Conservation (phyloP, 1,140 invertebrate species). For the Pseudomyrmex gracilis region DNA sequence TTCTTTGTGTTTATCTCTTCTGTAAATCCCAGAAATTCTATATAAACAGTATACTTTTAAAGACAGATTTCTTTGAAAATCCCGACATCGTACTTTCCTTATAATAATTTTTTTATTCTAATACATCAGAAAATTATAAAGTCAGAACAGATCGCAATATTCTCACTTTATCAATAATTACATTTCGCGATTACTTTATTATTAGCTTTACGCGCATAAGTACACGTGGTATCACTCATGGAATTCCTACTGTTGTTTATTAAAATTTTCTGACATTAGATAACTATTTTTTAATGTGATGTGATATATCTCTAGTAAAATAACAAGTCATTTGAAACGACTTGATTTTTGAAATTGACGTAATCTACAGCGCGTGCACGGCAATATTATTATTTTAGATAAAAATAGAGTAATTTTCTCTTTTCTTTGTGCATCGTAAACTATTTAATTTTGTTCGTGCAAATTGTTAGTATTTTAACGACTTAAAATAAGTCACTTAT, state of each 20-base stretch:
- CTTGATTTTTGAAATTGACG: background rate
- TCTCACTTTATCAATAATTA: background rate
- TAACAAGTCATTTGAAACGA: no score
- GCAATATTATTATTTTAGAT: background rate
- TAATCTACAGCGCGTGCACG: background rate
- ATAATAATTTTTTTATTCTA: background rate
- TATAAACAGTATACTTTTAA: conserved; percentile 5
- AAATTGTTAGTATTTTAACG: background rate
- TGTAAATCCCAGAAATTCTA: background rate
- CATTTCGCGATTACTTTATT: background rate
- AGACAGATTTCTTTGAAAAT: conserved; percentile 7
- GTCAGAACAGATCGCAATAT: background rate
- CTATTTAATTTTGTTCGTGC: background rate
- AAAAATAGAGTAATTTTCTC: background rate
- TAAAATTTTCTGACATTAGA: background rate
- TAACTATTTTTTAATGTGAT: background rate
- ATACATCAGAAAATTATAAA: background rate
- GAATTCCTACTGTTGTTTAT: background rate
- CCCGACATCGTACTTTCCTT: background rate
- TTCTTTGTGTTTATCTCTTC: background rate
- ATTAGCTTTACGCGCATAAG: background rate
- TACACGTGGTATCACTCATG: background rate
- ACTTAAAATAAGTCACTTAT: background rate
- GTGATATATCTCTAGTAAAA: background rate
- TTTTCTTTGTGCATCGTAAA: background rate